Conservation (phyloP, 2,797 vertebrate species). For the Neoniphon sammara region DNA sequence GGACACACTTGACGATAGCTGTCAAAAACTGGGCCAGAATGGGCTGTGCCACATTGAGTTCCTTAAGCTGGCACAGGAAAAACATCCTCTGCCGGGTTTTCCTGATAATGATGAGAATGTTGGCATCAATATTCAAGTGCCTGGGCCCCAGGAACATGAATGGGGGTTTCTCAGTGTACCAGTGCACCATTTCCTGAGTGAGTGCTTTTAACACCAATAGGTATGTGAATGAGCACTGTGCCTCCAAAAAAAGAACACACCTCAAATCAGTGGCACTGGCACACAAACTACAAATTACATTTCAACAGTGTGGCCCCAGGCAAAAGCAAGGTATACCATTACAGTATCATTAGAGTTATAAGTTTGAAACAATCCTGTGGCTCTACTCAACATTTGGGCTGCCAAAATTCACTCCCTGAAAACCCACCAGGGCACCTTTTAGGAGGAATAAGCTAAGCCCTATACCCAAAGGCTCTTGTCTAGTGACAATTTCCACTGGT, state of each 20-base stretch:
- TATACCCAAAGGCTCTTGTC: conserved; percentile 30
- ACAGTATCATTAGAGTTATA: conserved; percentile 38
- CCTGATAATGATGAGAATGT: no score
- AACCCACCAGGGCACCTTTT: conserved; percentile 39
- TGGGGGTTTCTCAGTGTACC: no score
- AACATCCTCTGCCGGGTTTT: no score
- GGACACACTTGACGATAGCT: no score
- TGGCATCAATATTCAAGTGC: no score
- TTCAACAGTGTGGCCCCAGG: conserved; percentile 58
- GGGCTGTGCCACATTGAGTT: no score
- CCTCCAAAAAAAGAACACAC: conserved; percentile 41
- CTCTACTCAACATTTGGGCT: conserved; percentile 27
- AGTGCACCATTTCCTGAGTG: conserved; percentile 10
- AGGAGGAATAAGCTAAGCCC: conserved; percentile 33
- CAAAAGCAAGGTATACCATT: conserved; percentile 45
- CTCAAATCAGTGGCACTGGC: conserved; percentile 43
- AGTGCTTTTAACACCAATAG: conserved; percentile 48
- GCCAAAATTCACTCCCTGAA: conserved; percentile 35
- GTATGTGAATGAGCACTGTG: conserved; percentile 53
- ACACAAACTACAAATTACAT: conserved; percentile 58
- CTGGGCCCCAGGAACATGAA: no score
- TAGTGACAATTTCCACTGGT: conserved; percentile 18
- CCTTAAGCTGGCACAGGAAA: no score
- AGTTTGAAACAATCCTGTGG: conserved; percentile 34
- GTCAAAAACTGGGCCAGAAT: no score